Conservation (phyloP, 2,797 vertebrate species). For the Helostoma temminkii region DNA sequence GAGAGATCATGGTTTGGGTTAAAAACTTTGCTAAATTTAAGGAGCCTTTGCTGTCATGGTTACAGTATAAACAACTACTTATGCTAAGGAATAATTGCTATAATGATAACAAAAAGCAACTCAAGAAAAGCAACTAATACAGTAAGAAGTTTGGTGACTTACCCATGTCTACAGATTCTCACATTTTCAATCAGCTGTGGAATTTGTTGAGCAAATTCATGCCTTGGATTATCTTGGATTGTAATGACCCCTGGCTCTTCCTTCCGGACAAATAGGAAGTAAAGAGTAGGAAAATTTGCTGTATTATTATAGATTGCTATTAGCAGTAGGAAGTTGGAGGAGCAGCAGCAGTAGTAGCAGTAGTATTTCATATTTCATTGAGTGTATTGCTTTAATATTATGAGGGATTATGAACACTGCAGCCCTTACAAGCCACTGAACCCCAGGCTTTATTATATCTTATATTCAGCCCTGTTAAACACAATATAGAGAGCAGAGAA, state of each 20-base stretch:
- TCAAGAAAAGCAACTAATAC: neutral
- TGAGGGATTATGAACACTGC: conserved; percentile 1
- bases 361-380: neutral
- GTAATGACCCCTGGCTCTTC: conserved; percentile 6
- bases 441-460: conserved; percentile 23
- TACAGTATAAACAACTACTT: neutral
- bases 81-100: neutral
- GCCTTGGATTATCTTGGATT: conserved; percentile 8
- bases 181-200: conserved; percentile 14
- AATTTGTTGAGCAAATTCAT: conserved; percentile 17
- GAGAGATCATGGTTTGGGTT: neutral
- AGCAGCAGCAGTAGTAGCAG: too few relatives aligned
- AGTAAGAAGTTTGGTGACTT: neutral
- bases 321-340: neutral
- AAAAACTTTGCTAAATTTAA: neutral
- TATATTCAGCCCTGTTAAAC: neutral
- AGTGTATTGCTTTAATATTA: neutral
- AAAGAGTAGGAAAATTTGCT: neutral
- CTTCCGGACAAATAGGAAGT: conserved; percentile 2
- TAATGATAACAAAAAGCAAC: neutral
- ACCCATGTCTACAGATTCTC: neutral
- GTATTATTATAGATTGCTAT: neutral
- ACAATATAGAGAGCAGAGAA: too few relatives aligned
- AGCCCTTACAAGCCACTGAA: conserved; percentile 14
- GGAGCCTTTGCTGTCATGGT: neutral